A percentile compares a stretch with the other conserved stretches of the same genome.
Evolutionary conservation across 2,113 vertebrate genomes (phyloP).

Genomic region (Hippolais icterina): DNA sequence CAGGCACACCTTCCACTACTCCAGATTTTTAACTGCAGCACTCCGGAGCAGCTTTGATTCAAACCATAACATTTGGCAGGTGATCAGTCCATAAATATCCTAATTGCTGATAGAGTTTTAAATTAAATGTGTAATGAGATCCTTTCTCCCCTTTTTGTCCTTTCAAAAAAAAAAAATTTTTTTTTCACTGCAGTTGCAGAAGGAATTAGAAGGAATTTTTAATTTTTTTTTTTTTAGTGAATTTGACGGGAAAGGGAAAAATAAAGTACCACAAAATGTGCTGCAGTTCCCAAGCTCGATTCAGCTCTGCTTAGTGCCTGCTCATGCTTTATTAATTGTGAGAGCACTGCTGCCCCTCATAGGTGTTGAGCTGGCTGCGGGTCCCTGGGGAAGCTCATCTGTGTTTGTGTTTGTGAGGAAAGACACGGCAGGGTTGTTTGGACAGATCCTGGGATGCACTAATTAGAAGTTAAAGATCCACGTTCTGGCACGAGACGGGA

Average conservation of each 20-base stretch:
- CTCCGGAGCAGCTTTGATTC: neutral
- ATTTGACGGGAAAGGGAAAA: neutral
- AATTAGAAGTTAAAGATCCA: constrained; percentile 69
- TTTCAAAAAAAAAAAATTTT: neutral
- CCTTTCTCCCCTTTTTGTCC: neutral
- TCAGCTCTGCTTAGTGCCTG: neutral
- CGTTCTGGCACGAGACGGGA: neutral
- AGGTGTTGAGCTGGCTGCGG: neutral
- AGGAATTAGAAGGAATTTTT: neutral
- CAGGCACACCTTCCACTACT: neutral
- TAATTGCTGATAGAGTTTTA: neutral
- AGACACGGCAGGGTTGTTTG: constrained; percentile 40
- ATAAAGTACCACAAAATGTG: neutral
- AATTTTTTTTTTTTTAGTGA: neutral
- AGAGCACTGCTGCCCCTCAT: neutral
- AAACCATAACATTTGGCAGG: constrained; percentile 6
- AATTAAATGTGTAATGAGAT: constrained; percentile 8
- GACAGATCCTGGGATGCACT: constrained; percentile 50
- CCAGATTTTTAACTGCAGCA: neutral
- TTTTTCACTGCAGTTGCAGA: neutral
- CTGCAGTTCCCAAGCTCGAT: neutral
- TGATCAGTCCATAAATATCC: constrained; percentile 20
- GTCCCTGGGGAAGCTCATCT: constrained; percentile 41
- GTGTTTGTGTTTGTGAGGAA: constrained; percentile 49
- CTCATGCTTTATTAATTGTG: neutral